Percentiles rank a stretch among this genome's conserved stretches.
Conservation (phyloP, 1,140 invertebrate genomes). For the Vollenhovia emeryi region DNA sequence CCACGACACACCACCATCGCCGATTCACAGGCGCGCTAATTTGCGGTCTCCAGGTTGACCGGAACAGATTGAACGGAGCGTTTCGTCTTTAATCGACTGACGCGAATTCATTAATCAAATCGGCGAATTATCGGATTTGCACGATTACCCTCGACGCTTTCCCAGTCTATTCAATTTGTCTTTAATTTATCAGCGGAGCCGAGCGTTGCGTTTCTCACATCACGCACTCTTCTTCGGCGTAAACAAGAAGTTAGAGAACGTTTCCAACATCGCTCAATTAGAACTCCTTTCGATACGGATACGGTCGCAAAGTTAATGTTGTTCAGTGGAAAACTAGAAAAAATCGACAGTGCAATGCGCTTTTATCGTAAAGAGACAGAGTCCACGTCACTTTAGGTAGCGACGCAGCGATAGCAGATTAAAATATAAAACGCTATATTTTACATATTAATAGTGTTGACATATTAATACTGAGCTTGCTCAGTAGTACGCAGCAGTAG, state of each 20-base stretch:
- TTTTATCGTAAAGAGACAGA: neutral
- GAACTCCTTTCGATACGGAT: constrained; percentile 22
- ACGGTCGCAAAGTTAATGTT: neutral
- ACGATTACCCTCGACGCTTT: constrained; percentile 16
- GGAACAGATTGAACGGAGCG: constrained; percentile 34
- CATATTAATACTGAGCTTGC: constrained; percentile 8
- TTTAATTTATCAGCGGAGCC: constrained; percentile 61
- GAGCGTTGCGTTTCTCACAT: constrained; percentile 23
- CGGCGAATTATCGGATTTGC: constrained; percentile 66
- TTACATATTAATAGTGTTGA: neutral
- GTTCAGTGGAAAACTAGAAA: neutral
- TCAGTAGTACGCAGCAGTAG: constrained; percentile 19
- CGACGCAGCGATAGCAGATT: neutral
- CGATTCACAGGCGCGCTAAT: constrained; percentile 17
- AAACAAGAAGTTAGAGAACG: neutral
- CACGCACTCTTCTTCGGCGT: neutral
- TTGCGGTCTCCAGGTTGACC: constrained; percentile 15
- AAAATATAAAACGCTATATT: constrained; percentile 6
- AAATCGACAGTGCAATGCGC: neutral
- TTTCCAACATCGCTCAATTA: constrained; percentile 32
- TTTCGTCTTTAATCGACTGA: constrained; percentile 60
- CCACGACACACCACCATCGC: neutral
- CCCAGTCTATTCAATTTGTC: constrained; percentile 48
- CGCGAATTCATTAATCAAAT: constrained; percentile 65
- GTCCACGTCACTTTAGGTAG: neutral